Percentiles rank a stretch among this genome's conserved stretches.
phyloP scores from a whole-genome alignment of 1,140 invertebrate species.

The Thalassaphorura encarpata region DNA sequence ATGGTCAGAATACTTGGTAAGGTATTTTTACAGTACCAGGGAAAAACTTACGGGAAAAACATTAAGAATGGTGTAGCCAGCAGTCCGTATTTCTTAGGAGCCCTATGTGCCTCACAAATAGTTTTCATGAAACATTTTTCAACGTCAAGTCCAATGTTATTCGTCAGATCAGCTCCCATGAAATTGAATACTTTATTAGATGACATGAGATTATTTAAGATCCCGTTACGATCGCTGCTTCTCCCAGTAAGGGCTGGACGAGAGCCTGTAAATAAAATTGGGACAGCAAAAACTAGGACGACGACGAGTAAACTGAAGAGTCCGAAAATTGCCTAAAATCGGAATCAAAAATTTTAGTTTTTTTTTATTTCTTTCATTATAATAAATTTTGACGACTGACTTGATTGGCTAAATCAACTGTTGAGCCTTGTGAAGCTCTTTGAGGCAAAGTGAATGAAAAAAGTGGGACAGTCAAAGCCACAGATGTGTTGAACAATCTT shows the following conservation, averaged over 20 bases:
- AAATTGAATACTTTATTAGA: slow-evolving; percentile 23
- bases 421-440: slow-evolving; percentile 15
- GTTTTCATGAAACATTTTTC: slow-evolving; percentile 25
- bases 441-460: slow-evolving; percentile 28
- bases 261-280: slow-evolving; percentile 26
- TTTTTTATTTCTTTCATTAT: not conserved
- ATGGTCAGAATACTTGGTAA: not conserved
- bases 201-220: slow-evolving; percentile 16
- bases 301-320: slow-evolving; percentile 22
- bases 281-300: slow-evolving; percentile 25
- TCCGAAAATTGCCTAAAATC: slow-evolving; percentile 26
- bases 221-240: slow-evolving; percentile 10
- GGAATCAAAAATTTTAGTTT: not conserved
- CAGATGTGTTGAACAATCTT: slow-evolving; percentile 24
- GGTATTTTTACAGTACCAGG: not conserved
- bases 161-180: slow-evolving; percentile 22
- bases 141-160: slow-evolving; percentile 27
- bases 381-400: slow-evolving; percentile 1
- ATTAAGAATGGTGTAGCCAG: slow-evolving; percentile 20
- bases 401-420: slow-evolving; percentile 31
- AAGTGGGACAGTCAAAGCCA: slow-evolving; percentile 28
- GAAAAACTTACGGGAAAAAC: slow-evolving; percentile 20
- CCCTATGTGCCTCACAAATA: slow-evolving; percentile 24
- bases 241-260: slow-evolving; percentile 10
- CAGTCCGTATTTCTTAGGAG: slow-evolving; percentile 21